Evolutionary conservation across 2,888 invertebrate species (phyloP), one percentile per base, ranked within the genome.

Genomic region (Pollenia amentaria): DNA sequence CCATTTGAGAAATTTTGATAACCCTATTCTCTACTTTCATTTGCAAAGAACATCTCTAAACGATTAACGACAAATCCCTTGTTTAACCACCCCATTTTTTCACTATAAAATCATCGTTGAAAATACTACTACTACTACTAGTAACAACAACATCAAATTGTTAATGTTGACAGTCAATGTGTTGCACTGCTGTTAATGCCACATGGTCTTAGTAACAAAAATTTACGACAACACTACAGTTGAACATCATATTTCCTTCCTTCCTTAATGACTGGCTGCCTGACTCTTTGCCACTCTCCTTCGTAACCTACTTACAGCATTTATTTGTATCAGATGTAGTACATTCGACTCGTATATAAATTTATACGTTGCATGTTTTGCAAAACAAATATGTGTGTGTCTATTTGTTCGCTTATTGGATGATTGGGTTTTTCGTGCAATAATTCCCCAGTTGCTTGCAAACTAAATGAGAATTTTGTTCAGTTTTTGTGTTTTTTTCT

Each of bases 241-340:
- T 65, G 65, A 72, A 78, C 75, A 78, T 82, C 78, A 70, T 64
- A 75, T 75, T 82, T 83, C 76, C 86, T 86, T 86, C 86, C 86
- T 82, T 82, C 78, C 82, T 57, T 72, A 79, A 83, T 86, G 78
- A 53, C 79, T 76, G n/a, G 9, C 57, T 75, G 29, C 29, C 29
- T 55, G 55, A 57, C 44, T n/a, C 75, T 62, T 44, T 64, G 29
- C 21, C 12, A 18, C 55, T 42, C 18, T 18, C 44, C 12, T 3
- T 21, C 16, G 16, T n/a, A 2, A 11, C 7, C 12, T 64, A 44
- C 21, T 64, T 2, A 18, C 9, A 64, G 3, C 65, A 7, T 65
- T 65, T 65, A 7, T 42, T 12, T 16, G n/a, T 70, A 53, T 44
- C 80, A 65, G 29, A 16, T 51, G 40, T 51, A 8, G 29, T 64